Percentiles rank a stretch among this genome's conserved stretches.
phyloP scores from a whole-genome alignment of 2,797 vertebrate species.

The Bradypodion pumilum region DNA sequence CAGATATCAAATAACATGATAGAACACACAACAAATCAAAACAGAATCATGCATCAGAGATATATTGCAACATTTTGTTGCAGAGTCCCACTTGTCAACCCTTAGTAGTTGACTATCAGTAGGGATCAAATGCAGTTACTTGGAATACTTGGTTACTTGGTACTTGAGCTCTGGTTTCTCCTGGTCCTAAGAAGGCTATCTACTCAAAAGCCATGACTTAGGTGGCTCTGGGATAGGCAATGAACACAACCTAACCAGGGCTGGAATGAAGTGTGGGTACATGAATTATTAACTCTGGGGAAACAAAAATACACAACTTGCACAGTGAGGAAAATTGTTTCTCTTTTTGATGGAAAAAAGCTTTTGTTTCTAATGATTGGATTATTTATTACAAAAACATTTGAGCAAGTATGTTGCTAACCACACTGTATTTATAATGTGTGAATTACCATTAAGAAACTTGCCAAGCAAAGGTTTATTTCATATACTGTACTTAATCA shows the following conservation, averaged over 20 bases:
- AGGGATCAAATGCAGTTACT: not conserved
- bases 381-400: constrained; percentile 22
- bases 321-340: not conserved
- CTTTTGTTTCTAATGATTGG: constrained; percentile 25
- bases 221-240: not conserved
- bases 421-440: not conserved
- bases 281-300: not conserved
- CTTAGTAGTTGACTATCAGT: not conserved
- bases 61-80: not conserved
- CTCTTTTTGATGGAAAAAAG: not conserved
- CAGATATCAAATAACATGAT: too few species aligned
- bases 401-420: constrained; percentile 3
- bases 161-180: not conserved
- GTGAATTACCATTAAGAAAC: constrained; percentile 19
- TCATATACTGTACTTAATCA: not conserved
- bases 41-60: not conserved
- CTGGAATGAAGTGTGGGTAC: not conserved
- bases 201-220: not conserved
- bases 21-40: too few species aligned
- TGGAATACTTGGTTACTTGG: too few species aligned
- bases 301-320: constrained; percentile 1
- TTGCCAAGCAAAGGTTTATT: not conserved
- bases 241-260: not conserved
- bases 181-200: not conserved
- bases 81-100: too few species aligned